phyloP scores from a whole-genome alignment of 2,113 vertebrate genomes.

The Phyllostomus discolor region DNA sequence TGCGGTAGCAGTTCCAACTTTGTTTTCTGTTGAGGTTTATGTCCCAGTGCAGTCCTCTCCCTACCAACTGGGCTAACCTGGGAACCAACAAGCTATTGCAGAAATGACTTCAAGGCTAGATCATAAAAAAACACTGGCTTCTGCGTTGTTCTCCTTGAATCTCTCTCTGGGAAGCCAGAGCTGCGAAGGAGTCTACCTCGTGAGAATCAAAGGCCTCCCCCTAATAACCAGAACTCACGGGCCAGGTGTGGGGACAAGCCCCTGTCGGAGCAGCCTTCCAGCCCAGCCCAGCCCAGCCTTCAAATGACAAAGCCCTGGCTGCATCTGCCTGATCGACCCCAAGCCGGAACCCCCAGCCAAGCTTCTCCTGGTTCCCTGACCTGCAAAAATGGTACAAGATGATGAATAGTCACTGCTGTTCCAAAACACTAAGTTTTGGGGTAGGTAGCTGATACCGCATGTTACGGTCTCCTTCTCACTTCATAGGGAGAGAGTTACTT shows the following conservation, averaged over 20 bases:
- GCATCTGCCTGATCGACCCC: background rate
- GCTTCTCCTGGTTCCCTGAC: too few relatives aligned
- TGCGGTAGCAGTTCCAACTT: background rate
- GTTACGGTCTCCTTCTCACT: background rate
- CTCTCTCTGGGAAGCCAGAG: background rate
- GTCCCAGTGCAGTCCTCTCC: background rate
- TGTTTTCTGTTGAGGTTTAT: background rate
- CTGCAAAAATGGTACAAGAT: too few relatives aligned
- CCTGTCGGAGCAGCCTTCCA: background rate
- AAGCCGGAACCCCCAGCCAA: background rate
- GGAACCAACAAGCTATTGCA: background rate
- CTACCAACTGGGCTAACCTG: background rate
- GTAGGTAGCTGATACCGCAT: background rate
- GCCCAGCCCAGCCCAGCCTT: background rate
- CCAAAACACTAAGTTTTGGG: background rate
- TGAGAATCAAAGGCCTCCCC: background rate
- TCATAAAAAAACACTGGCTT: background rate
- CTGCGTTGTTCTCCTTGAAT: background rate
- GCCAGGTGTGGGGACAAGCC: background rate
- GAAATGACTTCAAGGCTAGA: background rate
- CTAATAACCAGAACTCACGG: background rate
- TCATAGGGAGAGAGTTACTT: background rate
- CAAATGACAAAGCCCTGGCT: background rate
- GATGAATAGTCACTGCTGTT: too few relatives aligned
- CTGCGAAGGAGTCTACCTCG: too few relatives aligned